These are phyloP conservation scores for Apodemia zela DNA, from an alignment of 2,888 invertebrate species.

Conservation along the genomic window DNA sequence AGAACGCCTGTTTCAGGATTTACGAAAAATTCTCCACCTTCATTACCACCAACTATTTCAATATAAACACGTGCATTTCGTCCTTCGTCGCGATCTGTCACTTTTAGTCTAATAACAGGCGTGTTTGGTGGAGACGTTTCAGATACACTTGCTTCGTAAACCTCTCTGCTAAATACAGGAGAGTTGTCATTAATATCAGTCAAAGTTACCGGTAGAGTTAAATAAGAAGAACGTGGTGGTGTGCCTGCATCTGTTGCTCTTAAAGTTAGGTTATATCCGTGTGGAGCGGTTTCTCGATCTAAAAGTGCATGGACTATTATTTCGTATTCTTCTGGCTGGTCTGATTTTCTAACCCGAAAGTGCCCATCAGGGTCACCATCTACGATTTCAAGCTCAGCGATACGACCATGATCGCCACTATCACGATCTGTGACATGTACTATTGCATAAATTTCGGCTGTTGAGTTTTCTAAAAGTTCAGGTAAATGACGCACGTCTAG, in stretches of 20 bases:
- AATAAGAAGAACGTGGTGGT: slow-evolving; percentile 88
- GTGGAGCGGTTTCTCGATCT: slow-evolving; percentile 88
- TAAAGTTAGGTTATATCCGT: slow-evolving; percentile 93
- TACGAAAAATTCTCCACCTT: slow-evolving; percentile 92
- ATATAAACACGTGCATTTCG: slow-evolving; percentile 91
- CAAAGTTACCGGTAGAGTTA: slow-evolving; percentile 89
- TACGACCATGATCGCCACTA: slow-evolving; percentile 90
- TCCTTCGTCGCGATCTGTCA: slow-evolving; percentile 91
- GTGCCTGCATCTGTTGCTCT: slow-evolving; percentile 91
- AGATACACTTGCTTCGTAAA: slow-evolving; percentile 92
- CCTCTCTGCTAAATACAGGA: slow-evolving; percentile 91
- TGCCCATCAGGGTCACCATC: slow-evolving; percentile 95
- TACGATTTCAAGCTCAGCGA: slow-evolving; percentile 89
- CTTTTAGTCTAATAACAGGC: slow-evolving; percentile 92
- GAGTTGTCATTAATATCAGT: slow-evolving; percentile 91
- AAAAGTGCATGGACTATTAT: slow-evolving; percentile 88
- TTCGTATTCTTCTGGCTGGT: slow-evolving; percentile 86
- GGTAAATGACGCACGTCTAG: slow-evolving; percentile 90
- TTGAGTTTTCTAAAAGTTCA: slow-evolving; percentile 89
- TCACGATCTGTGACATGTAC: slow-evolving; percentile 92
- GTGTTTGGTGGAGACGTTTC: slow-evolving; percentile 95
- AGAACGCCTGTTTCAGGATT: slow-evolving; percentile 94
- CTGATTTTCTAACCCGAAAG: slow-evolving; percentile 86
- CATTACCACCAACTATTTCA: slow-evolving; percentile 95
- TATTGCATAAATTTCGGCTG: slow-evolving; percentile 93